A percentile compares a stretch with the other conserved stretches of the same genome.
phyloP scores from a whole-genome alignment of 2,797 vertebrate genomes.

The Crenichthys baileyi region DNA sequence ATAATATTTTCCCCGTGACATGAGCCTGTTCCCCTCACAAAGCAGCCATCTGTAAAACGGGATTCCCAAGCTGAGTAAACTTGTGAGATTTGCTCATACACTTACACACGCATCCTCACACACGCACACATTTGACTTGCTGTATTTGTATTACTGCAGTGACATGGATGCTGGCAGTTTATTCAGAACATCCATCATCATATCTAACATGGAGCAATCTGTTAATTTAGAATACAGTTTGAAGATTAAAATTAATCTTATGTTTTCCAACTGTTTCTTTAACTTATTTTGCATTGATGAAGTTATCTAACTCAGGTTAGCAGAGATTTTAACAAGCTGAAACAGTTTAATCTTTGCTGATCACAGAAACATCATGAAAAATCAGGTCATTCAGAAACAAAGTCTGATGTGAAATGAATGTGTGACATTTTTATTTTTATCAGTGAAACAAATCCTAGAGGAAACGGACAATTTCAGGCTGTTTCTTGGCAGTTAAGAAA shows the following conservation, averaged over 20 bases:
- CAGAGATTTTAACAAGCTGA: neutral
- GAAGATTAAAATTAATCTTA: neutral
- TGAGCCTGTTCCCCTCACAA: conserved; percentile 60
- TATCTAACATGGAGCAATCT: neutral
- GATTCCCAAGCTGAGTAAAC: conserved; percentile 84
- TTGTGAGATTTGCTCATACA: conserved; percentile 52
- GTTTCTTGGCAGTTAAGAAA: neutral
- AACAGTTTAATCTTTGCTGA: neutral
- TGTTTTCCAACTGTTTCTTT: neutral
- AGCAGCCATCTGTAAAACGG: conserved; percentile 75
- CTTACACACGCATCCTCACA: conserved; percentile 3
- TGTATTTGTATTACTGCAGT: conserved; percentile 46
- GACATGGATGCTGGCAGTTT: conserved; percentile 39
- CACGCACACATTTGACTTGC: conserved; percentile 21
- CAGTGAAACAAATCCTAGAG: neutral
- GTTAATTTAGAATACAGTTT: conserved; percentile 1
- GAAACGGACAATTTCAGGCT: neutral
- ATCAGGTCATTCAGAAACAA: neutral
- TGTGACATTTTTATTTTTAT: neutral
- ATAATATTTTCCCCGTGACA: conserved; percentile 82
- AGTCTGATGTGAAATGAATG: neutral
- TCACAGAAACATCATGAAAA: neutral
- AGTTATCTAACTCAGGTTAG: neutral
- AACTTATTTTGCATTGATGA: no score
- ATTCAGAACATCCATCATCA: conserved; percentile 52